Base-by-base conservation (phyloP, 2,797 vertebrate species). In the Heteromormyrus szaboi region DNA sequence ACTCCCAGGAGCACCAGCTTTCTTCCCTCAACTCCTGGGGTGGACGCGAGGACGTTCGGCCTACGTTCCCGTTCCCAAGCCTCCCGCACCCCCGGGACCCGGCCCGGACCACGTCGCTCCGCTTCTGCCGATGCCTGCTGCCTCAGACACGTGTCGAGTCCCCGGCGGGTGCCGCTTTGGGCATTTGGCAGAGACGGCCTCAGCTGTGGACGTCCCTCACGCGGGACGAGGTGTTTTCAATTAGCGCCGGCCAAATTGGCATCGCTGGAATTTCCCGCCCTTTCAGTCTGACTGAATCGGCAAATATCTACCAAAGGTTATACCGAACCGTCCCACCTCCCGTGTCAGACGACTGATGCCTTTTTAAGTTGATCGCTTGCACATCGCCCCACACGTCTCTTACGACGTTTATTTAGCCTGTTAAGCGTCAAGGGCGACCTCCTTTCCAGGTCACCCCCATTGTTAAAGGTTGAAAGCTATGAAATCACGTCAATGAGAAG, bases 51-150 rank as follows among this genome's bases (percentile, higher is more conserved):
- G 95, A 93, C 90, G 89, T 85, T 89, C 81, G 90, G 89, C 92
- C 92, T 92, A 94, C 94, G 93, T 93, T 95, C 93, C 93, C 95
- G 96, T 96, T 96, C 96, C 95, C 95, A 96, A 96, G 95, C 95
- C 93, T 95, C 91, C 85, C 89, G 92, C 12, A n/a, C 94, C 91
- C 93, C 90, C 51, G 94, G 94, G 94, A 94, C 89, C 81, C 88
- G 89, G 87, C 89, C 91, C 4, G 14, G 12, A 25, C 25, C 22
- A n/a, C 2, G 14, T 53, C 4, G 85, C 81, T 14, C 44, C 7
- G 94, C 22, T 95, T 95, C 95, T 95, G 94, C 94, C 95, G 93
- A 94, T 95, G 95, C 95, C 95, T 95, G 95, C 95, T 95, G 94
- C 94, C 91, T 93, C 92, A 94, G 94, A 94, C 93, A 93, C 93